A percentile compares a stretch with the other conserved stretches of the same genome.
These are phyloP conservation scores for Benitochromis conjunctus DNA, from an alignment of 2,113 vertebrate species.

Conservation along the genomic window DNA sequence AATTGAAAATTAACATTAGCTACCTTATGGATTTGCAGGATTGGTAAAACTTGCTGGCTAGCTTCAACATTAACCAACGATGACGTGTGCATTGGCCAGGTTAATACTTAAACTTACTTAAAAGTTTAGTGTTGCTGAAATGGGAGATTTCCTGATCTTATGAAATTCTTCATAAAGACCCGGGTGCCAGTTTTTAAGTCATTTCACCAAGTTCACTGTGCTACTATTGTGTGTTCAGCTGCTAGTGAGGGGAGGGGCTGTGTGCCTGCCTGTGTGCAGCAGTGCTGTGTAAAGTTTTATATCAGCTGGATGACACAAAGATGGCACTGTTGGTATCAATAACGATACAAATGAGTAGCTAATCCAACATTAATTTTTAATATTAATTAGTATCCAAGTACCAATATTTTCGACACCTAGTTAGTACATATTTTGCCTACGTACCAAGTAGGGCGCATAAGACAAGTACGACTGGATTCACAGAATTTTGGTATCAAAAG, in stretches of 20 bases:
- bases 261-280: neutral
- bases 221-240: neutral
- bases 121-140: neutral
- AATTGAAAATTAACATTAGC: neutral
- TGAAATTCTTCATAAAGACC: neutral
- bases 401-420: neutral
- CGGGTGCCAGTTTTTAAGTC: rapidly evolving
- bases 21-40: neutral
- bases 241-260: neutral
- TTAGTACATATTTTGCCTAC: neutral
- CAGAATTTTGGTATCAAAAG: neutral
- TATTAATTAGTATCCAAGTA: neutral
- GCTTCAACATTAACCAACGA: neutral
- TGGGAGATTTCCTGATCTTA: neutral
- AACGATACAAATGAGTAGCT: neutral
- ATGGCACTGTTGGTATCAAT: no score
- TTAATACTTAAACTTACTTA: neutral
- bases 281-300: no score
- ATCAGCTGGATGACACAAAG: no score
- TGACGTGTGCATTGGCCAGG: rapidly evolving
- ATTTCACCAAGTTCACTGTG: rapidly evolving
- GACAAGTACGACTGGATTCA: rapidly evolving
- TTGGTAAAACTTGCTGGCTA: neutral
- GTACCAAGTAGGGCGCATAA: neutral
- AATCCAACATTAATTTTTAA: neutral